Evolutionary conservation across 2,113 vertebrate species (phyloP), one percentile per base, ranked within the genome.

Genomic region (Zosterops hypoxanthus): DNA sequence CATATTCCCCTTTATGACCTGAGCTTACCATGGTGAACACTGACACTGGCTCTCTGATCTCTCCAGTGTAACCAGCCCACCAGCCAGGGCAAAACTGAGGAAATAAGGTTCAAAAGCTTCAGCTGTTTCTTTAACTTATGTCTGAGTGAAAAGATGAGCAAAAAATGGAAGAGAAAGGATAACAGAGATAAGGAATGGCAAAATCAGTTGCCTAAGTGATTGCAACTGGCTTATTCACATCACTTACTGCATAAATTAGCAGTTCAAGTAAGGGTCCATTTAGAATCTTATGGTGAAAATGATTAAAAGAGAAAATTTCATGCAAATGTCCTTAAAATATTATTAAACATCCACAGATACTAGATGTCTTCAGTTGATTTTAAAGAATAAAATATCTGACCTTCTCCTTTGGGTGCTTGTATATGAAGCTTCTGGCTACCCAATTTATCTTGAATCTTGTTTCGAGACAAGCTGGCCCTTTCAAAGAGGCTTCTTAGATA

Each of bases 401-500:
- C 42, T 66, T 52, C 50, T 81, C 31, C 73, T 90, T 82, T 85
- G 59, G 14, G 39, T 82, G 53, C 46, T 79, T 69, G 41, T 65
- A 18, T 79, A 34, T 46, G 66, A 94, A 82, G 42, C 19, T 50
- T 82, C 87, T 94, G 50, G 34, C 26, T 82, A 61, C 29, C 24
- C 59, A 80, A 5, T 92, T 77, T 93, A 66, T 85, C 55, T 91
- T 90, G 85, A 63, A 88, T 85, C 55, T 52, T 44, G 28, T 94
- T 87, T 90, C 47, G 86, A 55, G 59, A 91, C 52, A 85, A 80
- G 39, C 46, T 86, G 56, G 4, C 19, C 55, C 75, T 94, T 93
- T 92, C 59, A 61, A 73, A 94, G 39, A 87, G 26, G 26, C 15
- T 88, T 94, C 55, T 92, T 78, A 95, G 89, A 78, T 95, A 84